A percentile compares a stretch with the other conserved stretches of the same genome.
phyloP scores from a whole-genome alignment of 2,797 vertebrate genomes.

The Macropus fuliginosus region DNA sequence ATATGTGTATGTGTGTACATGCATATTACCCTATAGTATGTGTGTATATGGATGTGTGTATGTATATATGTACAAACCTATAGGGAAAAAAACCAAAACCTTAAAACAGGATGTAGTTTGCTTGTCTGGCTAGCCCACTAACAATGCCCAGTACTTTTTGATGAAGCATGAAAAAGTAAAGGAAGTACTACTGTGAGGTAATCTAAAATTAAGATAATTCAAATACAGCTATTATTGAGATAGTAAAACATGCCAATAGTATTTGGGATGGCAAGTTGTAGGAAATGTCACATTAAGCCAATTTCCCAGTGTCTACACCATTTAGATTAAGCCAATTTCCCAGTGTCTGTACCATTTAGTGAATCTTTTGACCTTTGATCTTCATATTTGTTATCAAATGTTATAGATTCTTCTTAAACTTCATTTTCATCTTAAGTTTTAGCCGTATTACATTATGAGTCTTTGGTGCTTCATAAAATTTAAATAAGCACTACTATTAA shows the following conservation, averaged over 20 bases:
- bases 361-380: slow-evolving; percentile 36
- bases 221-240: neutral
- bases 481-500: slow-evolving; percentile 73
- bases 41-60: neutral
- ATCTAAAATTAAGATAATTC: neutral
- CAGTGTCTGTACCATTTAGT: neutral
- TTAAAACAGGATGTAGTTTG: neutral
- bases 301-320: neutral
- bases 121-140: neutral
- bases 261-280: neutral
- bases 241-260: neutral
- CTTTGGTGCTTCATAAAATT: slow-evolving; percentile 69
- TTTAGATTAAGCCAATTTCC: slow-evolving; percentile 26
- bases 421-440: slow-evolving; percentile 73
- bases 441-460: slow-evolving; percentile 64
- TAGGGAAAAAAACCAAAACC: neutral
- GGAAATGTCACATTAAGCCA: slow-evolving; percentile 18
- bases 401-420: slow-evolving; percentile 60
- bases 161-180: neutral
- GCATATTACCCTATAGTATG: neutral
- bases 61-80: neutral
- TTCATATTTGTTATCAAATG: slow-evolving; percentile 60
- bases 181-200: neutral
- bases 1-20: neutral
- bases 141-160: neutral